Base-by-base conservation (phyloP, 2,113 vertebrate genomes). In the Planiliza haematocheilus region DNA sequence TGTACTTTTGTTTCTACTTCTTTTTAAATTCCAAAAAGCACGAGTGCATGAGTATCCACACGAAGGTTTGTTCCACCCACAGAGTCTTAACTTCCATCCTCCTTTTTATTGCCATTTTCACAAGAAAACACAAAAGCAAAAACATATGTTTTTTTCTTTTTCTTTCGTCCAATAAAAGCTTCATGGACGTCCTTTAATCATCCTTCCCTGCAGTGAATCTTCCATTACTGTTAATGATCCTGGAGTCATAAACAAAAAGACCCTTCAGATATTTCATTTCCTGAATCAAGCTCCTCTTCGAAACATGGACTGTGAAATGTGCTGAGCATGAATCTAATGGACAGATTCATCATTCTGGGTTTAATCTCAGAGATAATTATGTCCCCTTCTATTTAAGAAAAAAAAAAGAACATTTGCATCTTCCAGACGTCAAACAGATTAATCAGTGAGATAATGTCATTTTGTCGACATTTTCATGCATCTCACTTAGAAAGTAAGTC, bases 221-320 rank as follows among this genome's bases (percentile, higher is more conserved):
- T 82, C 30, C 61, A 72, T 74, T 73, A 57, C 34, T 8, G 24
- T 20, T 88, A 81, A 78, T 66, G 70, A 83, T 39, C 36, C 68
- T 10, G n/a, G 53, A 64, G 48, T 71, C 72, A 67, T 50, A 58
- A 75, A 72, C 70, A 72, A 45, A 68, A 75, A 56, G 24, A 30
- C 24, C 21, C 16, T 65, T 11, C 18, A 57, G 30, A 43, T 52
- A 57, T 38, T 79, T 68, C 4, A 77, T 79, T 76, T 69, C 55
- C 68, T 82, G 62, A 10, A 68, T 69, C 38, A 16, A 76, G 71
- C 56, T 55, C 46, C 14, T 20, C 50, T 16, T 30, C 24, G 4
- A 48, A 37, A 42, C 21, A 17, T 36, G 17, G 68, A 39, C 21
- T 20, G 65, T 57, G 49, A 74, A 74, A 75, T 63, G 60, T 55